Evolutionary conservation across 2,113 vertebrate species (phyloP).

Genomic region (Verasper variegatus): DNA sequence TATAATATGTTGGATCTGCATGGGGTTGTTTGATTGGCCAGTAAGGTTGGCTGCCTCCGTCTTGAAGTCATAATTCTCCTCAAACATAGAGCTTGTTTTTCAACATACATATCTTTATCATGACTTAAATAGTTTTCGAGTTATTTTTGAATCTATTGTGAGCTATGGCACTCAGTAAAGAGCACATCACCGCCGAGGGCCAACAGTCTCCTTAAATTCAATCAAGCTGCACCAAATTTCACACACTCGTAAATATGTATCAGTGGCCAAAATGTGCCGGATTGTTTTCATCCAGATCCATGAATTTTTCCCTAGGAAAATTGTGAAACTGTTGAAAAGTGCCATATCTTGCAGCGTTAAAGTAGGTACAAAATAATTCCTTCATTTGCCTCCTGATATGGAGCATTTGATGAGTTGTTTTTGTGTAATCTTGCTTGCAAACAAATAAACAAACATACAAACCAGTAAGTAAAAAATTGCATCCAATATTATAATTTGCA

Average conservation of each 20-base stretch:
- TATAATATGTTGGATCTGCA: slow-evolving; percentile 12
- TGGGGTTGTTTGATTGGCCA: slow-evolving; percentile 18
- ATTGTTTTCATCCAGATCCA: too few relatives aligned
- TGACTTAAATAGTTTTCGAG: not conserved
- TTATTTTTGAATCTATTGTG: slow-evolving; percentile 3
- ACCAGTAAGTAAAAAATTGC: not conserved
- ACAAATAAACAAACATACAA: too few relatives aligned
- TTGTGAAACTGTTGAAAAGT: too few relatives aligned
- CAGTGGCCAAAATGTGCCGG: too few relatives aligned
- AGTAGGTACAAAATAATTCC: not conserved
- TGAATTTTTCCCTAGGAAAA: too few relatives aligned
- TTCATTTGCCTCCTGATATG: too few relatives aligned
- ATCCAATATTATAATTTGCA: not conserved
- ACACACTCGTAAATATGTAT: too few relatives aligned
- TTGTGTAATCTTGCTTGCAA: too few relatives aligned
- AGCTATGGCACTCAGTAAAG: not conserved
- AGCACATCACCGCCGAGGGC: not conserved
- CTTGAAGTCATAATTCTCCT: slow-evolving; percentile 2
- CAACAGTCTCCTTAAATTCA: not conserved
- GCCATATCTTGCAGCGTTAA: too few relatives aligned
- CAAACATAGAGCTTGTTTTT: not conserved
- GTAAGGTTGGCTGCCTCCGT: slow-evolving; percentile 13
- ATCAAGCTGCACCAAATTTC: not conserved
- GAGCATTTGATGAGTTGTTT: too few relatives aligned
- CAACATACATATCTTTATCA: not conserved